Base-by-base conservation (phyloP, 2,113 vertebrate species). In the Lagopus leucura region DNA sequence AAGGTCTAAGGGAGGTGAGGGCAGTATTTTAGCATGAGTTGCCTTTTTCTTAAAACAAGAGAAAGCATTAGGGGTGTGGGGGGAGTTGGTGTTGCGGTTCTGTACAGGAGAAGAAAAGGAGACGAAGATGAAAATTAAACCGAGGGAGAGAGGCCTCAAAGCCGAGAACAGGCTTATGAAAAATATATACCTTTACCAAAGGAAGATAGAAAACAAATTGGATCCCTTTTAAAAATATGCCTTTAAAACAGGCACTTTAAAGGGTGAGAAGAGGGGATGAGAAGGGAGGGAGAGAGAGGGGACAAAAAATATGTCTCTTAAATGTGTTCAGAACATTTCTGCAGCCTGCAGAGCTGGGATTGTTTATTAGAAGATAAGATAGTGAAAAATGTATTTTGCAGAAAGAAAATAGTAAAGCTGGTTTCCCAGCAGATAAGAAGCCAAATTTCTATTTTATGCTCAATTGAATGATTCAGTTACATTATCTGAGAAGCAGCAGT, bases 361-460 rank as follows among this genome's bases (percentile, higher is more conserved):
- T 98, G 98, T 98, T 98, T 98, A 98, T 98, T 98, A 98, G 97
- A 96, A 98, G 98, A 98, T 98, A 98, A 98, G 98, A 98, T 98
- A 98, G 97, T 97, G 97, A 98, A 98, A 98, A 98, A 98, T 98
- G 98, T 98, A 97, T 98, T 98, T 98, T 98, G 97, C 97, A 98
- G 98, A 95, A 98, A 97, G 97, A 98, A 98, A 98, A 98, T 97
- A 97, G 97, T 98, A 98, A 98, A 98, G 97, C 97, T 96, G 97
- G 97, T 97, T 98, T 95, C 97, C 95, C 92, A 90, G 96, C 95
- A 97, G 98, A 98, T 98, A 98, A 98, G 98, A 96, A 97, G 96
- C 96, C 97, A 98, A 98, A 98, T 98, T 98, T 98, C 98, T 98
- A 98, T 98, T 98, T 98, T 98, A 98, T 98, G 98, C 97, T 98